Conservation (phyloP, 1,140 invertebrate genomes). For the Oedothorax gibbosus region DNA sequence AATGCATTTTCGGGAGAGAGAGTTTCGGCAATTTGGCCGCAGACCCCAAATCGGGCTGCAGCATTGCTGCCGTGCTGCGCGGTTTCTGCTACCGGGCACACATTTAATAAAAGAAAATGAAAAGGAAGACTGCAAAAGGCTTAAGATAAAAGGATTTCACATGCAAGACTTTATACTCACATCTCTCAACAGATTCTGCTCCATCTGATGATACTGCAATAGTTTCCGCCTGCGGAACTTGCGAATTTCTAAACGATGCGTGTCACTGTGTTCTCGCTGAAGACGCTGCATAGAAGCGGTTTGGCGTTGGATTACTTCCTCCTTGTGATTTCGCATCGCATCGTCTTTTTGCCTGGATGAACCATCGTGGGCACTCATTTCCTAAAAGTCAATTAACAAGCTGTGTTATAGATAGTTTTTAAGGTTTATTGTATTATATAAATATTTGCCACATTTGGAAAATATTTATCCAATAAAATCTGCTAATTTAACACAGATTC, state of each 20-base stretch:
- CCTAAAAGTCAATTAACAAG: constrained; percentile 18
- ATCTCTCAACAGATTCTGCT: constrained; percentile 91
- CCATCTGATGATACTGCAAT: constrained; percentile 85
- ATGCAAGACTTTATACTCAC: constrained; percentile 70
- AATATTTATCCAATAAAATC: no score
- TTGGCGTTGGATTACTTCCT: constrained; percentile 90
- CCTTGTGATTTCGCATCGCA: constrained; percentile 83
- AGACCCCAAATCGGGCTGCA: no score
- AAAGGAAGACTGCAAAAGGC: no score
- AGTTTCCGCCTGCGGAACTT: constrained; percentile 93
- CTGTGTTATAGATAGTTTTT: background rate
- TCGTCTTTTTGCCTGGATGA: constrained; percentile 59
- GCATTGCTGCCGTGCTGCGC: no score
- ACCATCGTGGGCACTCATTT: constrained; percentile 48
- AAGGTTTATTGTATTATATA: background rate
- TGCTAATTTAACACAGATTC: no score
- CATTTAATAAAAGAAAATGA: no score
- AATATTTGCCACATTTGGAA: background rate
- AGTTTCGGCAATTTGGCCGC: no score
- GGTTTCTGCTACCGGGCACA: no score
- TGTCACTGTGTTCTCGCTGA: constrained; percentile 87
- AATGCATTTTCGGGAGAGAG: no score
- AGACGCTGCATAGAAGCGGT: constrained; percentile 89
- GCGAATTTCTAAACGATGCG: constrained; percentile 91
- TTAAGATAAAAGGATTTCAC: no score